Conservation (phyloP, 2,113 vertebrate genomes). For the Aphyosemion australe region DNA sequence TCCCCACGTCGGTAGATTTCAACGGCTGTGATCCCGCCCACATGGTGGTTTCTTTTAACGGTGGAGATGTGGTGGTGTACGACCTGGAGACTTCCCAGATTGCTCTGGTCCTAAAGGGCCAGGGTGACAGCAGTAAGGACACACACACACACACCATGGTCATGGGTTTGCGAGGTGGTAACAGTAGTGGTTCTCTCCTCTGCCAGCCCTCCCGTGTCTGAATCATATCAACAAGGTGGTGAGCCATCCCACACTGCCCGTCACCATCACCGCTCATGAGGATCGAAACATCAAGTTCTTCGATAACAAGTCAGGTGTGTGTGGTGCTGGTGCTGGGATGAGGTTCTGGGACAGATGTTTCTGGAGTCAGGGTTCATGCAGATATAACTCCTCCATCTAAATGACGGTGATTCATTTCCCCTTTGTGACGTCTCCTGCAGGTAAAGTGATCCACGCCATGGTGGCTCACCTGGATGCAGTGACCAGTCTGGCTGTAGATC, state of each 20-base stretch:
- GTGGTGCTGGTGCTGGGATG: too few species aligned
- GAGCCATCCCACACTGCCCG: conserved; percentile 96
- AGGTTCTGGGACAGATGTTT: too few species aligned
- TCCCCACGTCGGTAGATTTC: conserved; percentile 95
- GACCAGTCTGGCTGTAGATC: conserved; percentile 97
- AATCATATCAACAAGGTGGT: conserved; percentile 97
- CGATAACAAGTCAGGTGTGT: conserved; percentile 96
- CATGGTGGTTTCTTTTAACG: conserved; percentile 92
- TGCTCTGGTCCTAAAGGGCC: conserved; percentile 87
- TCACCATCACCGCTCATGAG: conserved; percentile 97
- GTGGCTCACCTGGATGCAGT: conserved; percentile 99
- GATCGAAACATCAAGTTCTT: conserved; percentile 98
- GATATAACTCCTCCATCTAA: too few species aligned
- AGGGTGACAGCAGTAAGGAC: conserved; percentile 85
- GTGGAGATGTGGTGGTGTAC: conserved; percentile 89
- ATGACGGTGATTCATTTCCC: background rate
- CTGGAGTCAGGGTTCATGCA: too few species aligned
- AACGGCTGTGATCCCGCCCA: conserved; percentile 96
- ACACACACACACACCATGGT: background rate
- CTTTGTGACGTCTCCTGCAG: conserved; percentile 63
- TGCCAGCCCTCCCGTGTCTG: conserved; percentile 82
- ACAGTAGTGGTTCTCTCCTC: background rate
- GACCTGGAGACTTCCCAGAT: conserved; percentile 96
- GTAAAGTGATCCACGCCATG: conserved; percentile 98
- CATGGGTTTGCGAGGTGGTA: too few species aligned